Percentiles rank a stretch among this genome's conserved stretches.
Evolutionary conservation across 2,113 vertebrate genomes (phyloP).

Genomic region (Eira barbara): DNA sequence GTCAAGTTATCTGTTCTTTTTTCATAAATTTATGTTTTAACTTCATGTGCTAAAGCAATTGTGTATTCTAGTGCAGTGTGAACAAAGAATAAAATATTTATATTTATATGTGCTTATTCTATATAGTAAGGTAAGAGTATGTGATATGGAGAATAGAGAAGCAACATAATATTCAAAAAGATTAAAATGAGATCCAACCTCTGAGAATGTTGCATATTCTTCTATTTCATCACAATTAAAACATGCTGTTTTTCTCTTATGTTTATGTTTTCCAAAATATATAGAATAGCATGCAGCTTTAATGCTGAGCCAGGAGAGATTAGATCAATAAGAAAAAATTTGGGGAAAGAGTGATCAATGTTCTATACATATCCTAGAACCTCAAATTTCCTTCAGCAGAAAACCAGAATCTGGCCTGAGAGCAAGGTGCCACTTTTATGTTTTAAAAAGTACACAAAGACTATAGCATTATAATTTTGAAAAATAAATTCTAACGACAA

Average conservation of each 20-base stretch:
- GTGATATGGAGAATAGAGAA: background rate
- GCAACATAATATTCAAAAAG: background rate
- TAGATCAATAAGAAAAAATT: background rate
- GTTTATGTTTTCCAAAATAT: background rate
- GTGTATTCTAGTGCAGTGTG: background rate
- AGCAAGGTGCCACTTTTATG: background rate
- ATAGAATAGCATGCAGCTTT: background rate
- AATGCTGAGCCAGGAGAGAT: background rate
- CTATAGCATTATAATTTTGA: background rate
- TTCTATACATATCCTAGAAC: background rate
- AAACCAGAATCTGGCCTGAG: background rate
- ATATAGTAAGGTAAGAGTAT: background rate
- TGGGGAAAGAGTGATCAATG: background rate
- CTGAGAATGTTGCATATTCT: background rate
- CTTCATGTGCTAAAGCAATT: background rate
- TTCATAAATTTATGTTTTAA: background rate
- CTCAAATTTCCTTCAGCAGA: background rate
- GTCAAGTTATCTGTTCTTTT: background rate
- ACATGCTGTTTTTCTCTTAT: background rate
- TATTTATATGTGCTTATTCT: background rate
- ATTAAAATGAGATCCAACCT: background rate
- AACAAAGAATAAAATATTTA: background rate
- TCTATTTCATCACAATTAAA: background rate
- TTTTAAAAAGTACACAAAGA: slow-evolving; percentile 43
- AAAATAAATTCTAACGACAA: slow-evolving; percentile 35